phyloP scores from a whole-genome alignment of 1,140 invertebrate genomes.

The Xylocopa sonorina region DNA sequence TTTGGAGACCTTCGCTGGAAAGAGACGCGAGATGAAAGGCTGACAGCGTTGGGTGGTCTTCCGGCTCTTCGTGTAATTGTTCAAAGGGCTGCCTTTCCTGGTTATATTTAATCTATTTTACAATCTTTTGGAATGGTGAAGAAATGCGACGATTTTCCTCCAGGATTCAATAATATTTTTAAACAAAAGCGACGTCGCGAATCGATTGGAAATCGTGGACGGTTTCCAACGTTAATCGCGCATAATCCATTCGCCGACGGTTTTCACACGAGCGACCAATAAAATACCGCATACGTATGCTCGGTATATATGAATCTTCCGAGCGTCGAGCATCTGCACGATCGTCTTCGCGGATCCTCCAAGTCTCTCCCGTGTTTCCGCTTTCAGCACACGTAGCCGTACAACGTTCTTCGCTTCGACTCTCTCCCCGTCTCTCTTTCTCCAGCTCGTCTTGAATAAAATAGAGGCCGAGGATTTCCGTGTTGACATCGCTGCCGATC shows the following conservation, averaged over 20 bases:
- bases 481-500: conserved; percentile 36
- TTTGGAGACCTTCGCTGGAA: background rate
- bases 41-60: too few species aligned
- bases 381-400: conserved; percentile 47
- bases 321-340: conserved; percentile 13
- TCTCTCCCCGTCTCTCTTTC: conserved; percentile 8
- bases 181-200: too few species aligned
- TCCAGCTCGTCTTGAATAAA: conserved; percentile 39
- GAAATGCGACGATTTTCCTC: too few species aligned
- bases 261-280: background rate
- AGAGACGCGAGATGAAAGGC: too few species aligned
- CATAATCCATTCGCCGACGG: background rate
- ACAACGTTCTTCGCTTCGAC: conserved; percentile 48
- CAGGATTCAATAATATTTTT: background rate
- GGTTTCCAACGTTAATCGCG: too few species aligned
- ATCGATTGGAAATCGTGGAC: too few species aligned
- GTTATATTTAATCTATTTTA: too few species aligned
- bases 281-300: background rate
- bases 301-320: background rate
- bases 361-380: conserved; percentile 28
- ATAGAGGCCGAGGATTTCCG: conserved; percentile 44
- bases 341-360: conserved; percentile 27
- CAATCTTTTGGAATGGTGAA: too few species aligned
- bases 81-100: too few species aligned
- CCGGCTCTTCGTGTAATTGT: too few species aligned